phyloP scores from a whole-genome alignment of 2,797 vertebrate genomes.

The Tenualosa thibaudeaui region DNA sequence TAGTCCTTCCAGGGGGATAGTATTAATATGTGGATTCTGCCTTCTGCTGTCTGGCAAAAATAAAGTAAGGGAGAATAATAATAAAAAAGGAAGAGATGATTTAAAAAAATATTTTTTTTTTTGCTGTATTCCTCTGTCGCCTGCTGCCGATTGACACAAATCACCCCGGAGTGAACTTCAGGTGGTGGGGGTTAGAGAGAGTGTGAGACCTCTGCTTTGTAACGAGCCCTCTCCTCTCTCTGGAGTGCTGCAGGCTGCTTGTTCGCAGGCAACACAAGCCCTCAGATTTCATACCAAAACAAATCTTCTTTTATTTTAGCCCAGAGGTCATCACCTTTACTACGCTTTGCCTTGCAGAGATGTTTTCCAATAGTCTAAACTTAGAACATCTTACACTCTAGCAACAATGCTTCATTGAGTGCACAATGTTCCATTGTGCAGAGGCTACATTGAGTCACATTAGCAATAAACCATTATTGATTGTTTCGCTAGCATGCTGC shows the following conservation, averaged over 20 bases:
- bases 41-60: background rate
- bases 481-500: constrained; percentile 38
- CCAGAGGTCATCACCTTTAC: background rate
- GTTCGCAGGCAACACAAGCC: constrained; percentile 17
- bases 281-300: background rate
- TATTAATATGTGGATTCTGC: background rate
- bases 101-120: no score
- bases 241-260: background rate
- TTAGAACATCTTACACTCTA: background rate
- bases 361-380: background rate
- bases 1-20: background rate
- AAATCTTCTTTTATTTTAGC: background rate
- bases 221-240: background rate
- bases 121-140: background rate
- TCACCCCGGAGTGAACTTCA: background rate
- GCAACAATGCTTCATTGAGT: background rate
- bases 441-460: constrained; percentile 30
- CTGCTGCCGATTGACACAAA: constrained; percentile 14
- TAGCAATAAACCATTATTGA: constrained; percentile 27
- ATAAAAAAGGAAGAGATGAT: background rate
- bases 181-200: background rate
- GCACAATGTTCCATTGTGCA: constrained; percentile 5
- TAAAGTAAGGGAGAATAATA: background rate
- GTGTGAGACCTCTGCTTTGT: constrained; percentile 3
- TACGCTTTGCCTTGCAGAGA: background rate